Base-by-base conservation (phyloP, 1,140 invertebrate species). In the Pissodes strobi region DNA sequence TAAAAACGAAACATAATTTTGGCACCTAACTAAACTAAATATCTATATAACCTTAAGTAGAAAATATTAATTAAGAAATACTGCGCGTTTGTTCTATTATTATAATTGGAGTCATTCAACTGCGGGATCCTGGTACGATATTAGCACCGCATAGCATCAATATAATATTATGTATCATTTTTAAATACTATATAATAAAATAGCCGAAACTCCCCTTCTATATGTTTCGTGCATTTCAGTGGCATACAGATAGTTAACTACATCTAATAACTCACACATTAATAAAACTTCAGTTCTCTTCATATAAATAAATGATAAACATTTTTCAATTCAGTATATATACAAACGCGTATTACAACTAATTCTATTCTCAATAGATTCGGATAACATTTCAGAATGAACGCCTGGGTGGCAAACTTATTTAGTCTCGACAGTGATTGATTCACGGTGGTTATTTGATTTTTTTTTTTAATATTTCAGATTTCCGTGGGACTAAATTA, bases 221-320 rank as follows among this genome's bases (percentile, higher is more conserved):
- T 84, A 83, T 80, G 83, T 85, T 85, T 84, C 83, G 83, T 85
- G 83, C 83, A 85, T 85, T 85, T 85, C 83, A 83, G 82, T 81
- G 84, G 83, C 82, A 84, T 84, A 83, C 81, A 83, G 81, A 77
- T 73, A 73, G 56, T 65, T 66, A 62, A 68, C 64, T 70, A 69
- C 64, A 48, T 55, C 64, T 66, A 68, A 70, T 41, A 53, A 69
- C 58, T 66, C 67, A 70, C 69, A 66, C 25, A 63, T 53, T 39
- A 34, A 65, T 53, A 23, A 62, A 53, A 67, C 53, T 65, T 21
- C 58, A 13, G 51, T 38, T 27, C 60, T 38, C 12, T 48, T 43
- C 57, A 27, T 27, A 27, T 27, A 5, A 27, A 5, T 5, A 27
- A 5, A 27, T 41, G 48, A 43, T n/a, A n/a, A n/a, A n/a, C n/a